Evolutionary conservation across 2,888 invertebrate genomes (phyloP), one percentile per base, ranked within the genome.

Genomic region (Andrena bucephala): DNA sequence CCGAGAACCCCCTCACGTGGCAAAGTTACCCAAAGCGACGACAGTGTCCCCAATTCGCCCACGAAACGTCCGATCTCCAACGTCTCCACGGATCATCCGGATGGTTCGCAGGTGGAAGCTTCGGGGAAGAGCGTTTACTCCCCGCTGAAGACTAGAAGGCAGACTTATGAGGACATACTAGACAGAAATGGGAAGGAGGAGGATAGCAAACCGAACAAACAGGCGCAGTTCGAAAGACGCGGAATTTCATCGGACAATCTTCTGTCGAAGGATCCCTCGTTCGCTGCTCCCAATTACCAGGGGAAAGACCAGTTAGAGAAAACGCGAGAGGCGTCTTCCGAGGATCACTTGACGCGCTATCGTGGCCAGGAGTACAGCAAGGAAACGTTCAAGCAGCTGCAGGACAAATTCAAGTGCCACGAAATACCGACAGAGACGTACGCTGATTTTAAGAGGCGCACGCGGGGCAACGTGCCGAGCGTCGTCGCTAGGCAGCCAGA

Each of bases 171-270:
- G 20, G 92, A 93, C 48, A 88, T 89, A 29, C 68, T 92, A 31
- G 92, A 93, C 69, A 91, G 83, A 16, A 83, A 88, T 24, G 88
- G 81, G 1, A 89, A 88, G 24, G 85, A 86, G 50, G 87, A 86
- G 2, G 67, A 75, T 0, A 10, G 7, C 8, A 81, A 67, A 59
- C 54, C 48, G 50, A 85, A 50, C 48, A 85, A 70, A 2, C 78
- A 84, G n/a, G 75, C 77, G 20, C 88, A 88, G 8, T 91, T 93
- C 50, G 92, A 92, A 70, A 88, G 88, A 71, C 87, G 91, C 2
- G 92, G 92, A 0, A 91, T 90, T 2, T 93, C 94, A 0, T 92
- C 93, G 63, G 93, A 94, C 57, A 93, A 93, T 81, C 84, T 87
- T 13, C 16, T 89, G 52, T 77, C 82, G 77, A 87, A 90, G 81